Percentiles rank a stretch among this genome's conserved stretches.
These are phyloP conservation scores for Halictus quadricinctus DNA, from an alignment of 2,888 invertebrate genomes.

Conservation along the genomic window DNA sequence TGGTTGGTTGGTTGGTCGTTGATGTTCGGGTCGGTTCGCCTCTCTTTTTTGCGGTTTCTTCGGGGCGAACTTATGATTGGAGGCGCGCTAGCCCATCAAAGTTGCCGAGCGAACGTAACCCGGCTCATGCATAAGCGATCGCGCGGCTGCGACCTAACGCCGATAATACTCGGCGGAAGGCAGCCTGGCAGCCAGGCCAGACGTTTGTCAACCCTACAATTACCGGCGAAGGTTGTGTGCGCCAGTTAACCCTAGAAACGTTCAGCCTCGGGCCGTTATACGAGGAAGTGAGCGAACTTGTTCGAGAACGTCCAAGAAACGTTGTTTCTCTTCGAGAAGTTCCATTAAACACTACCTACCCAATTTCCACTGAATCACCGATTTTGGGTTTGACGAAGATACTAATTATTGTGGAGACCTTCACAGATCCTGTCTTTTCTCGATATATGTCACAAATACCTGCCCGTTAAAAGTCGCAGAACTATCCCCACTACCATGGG, in stretches of 20 bases:
- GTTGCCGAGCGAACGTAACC: slow-evolving; percentile 43
- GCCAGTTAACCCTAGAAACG: slow-evolving; percentile 25
- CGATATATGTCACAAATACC: too few relatives aligned
- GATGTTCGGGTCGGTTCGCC: not conserved
- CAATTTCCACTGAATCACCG: too few relatives aligned
- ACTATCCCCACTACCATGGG: too few relatives aligned
- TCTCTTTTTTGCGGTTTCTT: slow-evolving; percentile 6
- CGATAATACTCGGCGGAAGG: slow-evolving; percentile 26
- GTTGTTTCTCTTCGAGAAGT: too few relatives aligned
- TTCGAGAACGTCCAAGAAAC: not conserved
- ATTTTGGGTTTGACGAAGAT: too few relatives aligned
- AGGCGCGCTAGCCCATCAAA: slow-evolving; percentile 40
- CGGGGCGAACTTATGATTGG: slow-evolving; percentile 34
- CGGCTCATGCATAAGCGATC: slow-evolving; percentile 53
- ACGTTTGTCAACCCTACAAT: slow-evolving; percentile 51
- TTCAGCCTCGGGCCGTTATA: not conserved
- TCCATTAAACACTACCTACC: too few relatives aligned
- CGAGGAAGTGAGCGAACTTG: not conserved
- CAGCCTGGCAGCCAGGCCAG: slow-evolving; percentile 12
- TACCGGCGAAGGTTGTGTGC: slow-evolving; percentile 47
- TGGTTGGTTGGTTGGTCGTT: not conserved
- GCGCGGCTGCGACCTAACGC: slow-evolving; percentile 39
- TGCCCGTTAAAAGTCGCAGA: too few relatives aligned
- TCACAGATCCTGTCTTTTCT: too few relatives aligned
- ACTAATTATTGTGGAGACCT: too few relatives aligned